Conservation (phyloP, 2,797 vertebrate species). For the Meriones psammophilus region DNA sequence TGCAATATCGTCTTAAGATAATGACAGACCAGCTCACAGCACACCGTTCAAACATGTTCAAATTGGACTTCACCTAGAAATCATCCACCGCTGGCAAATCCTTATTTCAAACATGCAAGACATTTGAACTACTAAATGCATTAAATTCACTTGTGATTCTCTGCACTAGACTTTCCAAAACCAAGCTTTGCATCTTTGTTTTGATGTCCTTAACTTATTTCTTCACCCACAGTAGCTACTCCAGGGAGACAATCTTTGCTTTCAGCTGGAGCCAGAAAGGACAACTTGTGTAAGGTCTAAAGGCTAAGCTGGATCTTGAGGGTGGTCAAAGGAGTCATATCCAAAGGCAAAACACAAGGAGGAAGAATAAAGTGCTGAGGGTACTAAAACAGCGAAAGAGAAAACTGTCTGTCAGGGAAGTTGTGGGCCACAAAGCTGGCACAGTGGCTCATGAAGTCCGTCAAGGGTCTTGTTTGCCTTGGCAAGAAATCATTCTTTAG, state of each 20-base stretch:
- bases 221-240: neutral
- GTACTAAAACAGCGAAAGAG: neutral
- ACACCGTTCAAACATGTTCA: slow-evolving; percentile 83
- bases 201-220: neutral
- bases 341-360: neutral
- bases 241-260: neutral
- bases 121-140: neutral
- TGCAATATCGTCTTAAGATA: slow-evolving; percentile 83
- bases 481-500: neutral
- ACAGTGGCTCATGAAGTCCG: neutral
- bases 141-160: neutral
- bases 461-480: neutral
- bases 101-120: neutral
- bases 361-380: slow-evolving; percentile 7
- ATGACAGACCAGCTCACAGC: slow-evolving; percentile 80
- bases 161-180: neutral
- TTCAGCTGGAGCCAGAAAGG: neutral
- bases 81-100: slow-evolving; percentile 66
- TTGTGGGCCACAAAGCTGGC: neutral
- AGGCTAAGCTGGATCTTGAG: neutral
- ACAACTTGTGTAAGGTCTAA: neutral
- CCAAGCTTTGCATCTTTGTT: neutral
- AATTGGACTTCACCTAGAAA: slow-evolving; percentile 83
- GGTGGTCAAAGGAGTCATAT: neutral
- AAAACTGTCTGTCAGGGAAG: neutral